Percentiles rank a stretch among this genome's conserved stretches.
These are phyloP conservation scores for Episyrphus balteatus DNA, from an alignment of 1,140 invertebrate species.

Conservation along the genomic window DNA sequence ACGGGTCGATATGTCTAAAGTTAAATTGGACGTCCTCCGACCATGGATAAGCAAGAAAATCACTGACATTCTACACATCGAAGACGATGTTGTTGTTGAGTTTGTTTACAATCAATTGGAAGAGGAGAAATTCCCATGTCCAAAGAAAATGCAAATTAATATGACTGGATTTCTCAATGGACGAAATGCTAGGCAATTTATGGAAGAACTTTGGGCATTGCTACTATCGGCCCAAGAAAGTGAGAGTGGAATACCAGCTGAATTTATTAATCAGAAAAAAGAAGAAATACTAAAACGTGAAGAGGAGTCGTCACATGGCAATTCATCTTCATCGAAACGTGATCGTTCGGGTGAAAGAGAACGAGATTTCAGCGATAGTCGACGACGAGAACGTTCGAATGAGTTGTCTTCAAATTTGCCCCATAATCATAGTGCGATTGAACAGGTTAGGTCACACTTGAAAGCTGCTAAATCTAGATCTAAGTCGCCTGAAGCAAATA, in stretches of 20 bases:
- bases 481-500: conserved; percentile 8
- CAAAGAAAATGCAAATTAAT: conserved; percentile 99
- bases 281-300: conserved; percentile 84
- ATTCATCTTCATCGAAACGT: conserved; percentile 12
- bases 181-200: conserved; percentile 93
- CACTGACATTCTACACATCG: conserved; percentile 88
- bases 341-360: conserved; percentile 19
- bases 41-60: conserved; percentile 98
- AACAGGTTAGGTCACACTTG: conserved; percentile 13
- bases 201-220: conserved; percentile 93
- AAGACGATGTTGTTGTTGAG: conserved; percentile 97
- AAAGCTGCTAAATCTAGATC: conserved; percentile 15
- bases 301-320: conserved; percentile 43
- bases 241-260: conserved; percentile 84
- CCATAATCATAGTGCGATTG: conserved; percentile 7
- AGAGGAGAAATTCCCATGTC: conserved; percentile 84
- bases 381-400: conserved; percentile 14
- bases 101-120: conserved; percentile 99
- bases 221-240: conserved; percentile 91
- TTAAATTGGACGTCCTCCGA: conserved; percentile 94
- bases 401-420: conserved; percentile 12
- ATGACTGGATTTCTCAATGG: conserved; percentile 97
- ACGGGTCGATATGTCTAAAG: conserved; percentile 96
- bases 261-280: conserved; percentile 90
- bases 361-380: conserved; percentile 5